These are phyloP conservation scores for Acanthosepion esculentum DNA, from an alignment of 2,888 invertebrate species.

Conservation along the genomic window DNA sequence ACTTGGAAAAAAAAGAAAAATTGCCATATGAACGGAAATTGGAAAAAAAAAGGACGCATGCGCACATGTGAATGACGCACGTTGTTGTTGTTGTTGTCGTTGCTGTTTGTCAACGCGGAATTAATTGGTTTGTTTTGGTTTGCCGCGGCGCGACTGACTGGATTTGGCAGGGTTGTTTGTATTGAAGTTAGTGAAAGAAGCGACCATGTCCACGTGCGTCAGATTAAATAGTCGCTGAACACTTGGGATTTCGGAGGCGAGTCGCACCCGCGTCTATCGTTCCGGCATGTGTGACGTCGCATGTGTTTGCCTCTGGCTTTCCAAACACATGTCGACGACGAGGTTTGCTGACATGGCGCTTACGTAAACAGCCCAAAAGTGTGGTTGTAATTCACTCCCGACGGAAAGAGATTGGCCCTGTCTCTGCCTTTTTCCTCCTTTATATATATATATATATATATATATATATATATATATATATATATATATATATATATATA, in stretches of 20 bases:
- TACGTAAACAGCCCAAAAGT: background rate
- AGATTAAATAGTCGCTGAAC: background rate
- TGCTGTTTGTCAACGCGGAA: background rate
- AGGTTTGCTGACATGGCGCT: constrained; percentile 5
- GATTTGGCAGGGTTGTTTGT: background rate
- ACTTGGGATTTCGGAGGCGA: background rate
- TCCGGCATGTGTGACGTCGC: background rate
- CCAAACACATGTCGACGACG: background rate
- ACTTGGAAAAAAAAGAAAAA: background rate
- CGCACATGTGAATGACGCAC: background rate
- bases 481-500: constrained; percentile 33
- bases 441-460: constrained; percentile 1
- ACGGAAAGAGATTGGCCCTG: too few relatives aligned
- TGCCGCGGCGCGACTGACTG: background rate
- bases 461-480: constrained; percentile 33
- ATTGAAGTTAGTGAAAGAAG: background rate
- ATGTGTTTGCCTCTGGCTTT: background rate
- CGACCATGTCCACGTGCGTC: background rate
- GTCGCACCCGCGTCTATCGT: too few relatives aligned
- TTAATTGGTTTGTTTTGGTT: constrained; percentile 21
- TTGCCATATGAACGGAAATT: background rate
- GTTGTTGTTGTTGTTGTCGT: background rate
- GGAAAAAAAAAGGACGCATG: background rate
- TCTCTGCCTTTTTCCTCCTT: too few relatives aligned
- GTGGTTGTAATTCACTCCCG: too few relatives aligned